phyloP scores from a whole-genome alignment of 2,113 vertebrate species.

The Pelmatolapia mariae region DNA sequence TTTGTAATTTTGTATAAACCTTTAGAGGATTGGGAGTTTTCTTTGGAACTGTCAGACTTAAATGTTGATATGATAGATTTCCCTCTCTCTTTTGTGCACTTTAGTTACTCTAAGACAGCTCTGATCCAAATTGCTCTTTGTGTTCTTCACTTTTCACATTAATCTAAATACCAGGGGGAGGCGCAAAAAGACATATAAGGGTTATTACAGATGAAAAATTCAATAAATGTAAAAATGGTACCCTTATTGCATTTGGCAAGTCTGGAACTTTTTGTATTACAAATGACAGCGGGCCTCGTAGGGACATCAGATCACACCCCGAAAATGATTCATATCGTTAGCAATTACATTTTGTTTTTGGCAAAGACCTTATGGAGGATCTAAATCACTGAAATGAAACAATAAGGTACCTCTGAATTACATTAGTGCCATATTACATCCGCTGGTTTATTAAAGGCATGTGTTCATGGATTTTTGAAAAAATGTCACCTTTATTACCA shows the following conservation, averaged over 20 bases:
- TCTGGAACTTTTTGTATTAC: not conserved
- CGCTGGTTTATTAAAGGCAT: not conserved
- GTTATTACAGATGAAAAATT: conserved; percentile 1
- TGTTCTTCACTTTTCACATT: not conserved
- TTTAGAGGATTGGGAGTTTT: not conserved
- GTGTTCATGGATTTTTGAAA: not conserved
- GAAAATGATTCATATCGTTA: conserved; percentile 15
- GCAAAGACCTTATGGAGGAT: not conserved
- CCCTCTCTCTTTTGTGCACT: not conserved
- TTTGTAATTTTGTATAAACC: not conserved
- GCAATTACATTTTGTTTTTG: conserved; percentile 26
- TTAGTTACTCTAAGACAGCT: not conserved
- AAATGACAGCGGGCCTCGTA: not conserved
- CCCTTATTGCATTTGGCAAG: not conserved
- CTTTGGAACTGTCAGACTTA: not conserved
- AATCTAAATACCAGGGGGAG: not conserved
- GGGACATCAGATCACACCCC: conserved; percentile 1
- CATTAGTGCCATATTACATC: not conserved
- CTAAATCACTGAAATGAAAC: conserved; percentile 8
- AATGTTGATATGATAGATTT: not conserved
- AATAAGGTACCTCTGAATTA: not conserved
- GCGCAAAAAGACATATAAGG: not conserved
- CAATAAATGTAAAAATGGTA: not conserved
- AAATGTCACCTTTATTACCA: not conserved
- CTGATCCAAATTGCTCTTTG: not conserved